Evolutionary conservation across 2,888 invertebrate species (phyloP).

Genomic region (Halictus quadricinctus): DNA sequence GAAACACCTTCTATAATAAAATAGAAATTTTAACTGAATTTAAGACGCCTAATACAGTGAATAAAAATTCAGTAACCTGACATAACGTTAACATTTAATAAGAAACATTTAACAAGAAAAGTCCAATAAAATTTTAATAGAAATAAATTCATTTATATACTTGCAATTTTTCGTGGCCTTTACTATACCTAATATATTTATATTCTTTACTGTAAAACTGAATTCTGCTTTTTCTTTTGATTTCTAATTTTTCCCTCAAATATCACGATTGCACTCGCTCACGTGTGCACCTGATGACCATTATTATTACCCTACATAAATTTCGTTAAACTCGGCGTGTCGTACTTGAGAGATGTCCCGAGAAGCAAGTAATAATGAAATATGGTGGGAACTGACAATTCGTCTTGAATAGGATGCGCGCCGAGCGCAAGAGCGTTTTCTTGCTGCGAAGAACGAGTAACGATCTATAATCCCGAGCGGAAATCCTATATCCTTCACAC

Average conservation of each 20-base stretch:
- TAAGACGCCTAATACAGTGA: background rate
- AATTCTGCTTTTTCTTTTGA: too few species aligned
- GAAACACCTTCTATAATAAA: background rate
- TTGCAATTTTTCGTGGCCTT: too few species aligned
- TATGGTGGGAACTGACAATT: background rate
- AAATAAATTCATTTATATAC: too few species aligned
- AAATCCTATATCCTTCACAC: constrained; percentile 15
- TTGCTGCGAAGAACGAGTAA: constrained; percentile 5
- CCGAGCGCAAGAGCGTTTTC: background rate
- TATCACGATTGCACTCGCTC: too few species aligned
- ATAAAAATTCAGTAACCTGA: background rate
- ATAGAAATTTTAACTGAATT: background rate
- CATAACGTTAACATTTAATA: too few species aligned
- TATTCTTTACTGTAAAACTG: too few species aligned
- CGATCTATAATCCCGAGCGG: constrained; percentile 25
- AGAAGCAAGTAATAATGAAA: background rate
- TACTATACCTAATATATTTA: too few species aligned
- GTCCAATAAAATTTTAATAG: too few species aligned
- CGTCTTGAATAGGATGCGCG: background rate
- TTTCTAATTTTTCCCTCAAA: too few species aligned
- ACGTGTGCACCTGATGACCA: background rate
- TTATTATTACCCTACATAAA: background rate
- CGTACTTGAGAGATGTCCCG: background rate
- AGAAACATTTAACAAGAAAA: too few species aligned
- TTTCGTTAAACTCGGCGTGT: background rate